Evolutionary conservation across 2,888 invertebrate genomes (phyloP), one percentile per base, ranked within the genome.

Genomic region (Scaptomyza caliginosa): DNA sequence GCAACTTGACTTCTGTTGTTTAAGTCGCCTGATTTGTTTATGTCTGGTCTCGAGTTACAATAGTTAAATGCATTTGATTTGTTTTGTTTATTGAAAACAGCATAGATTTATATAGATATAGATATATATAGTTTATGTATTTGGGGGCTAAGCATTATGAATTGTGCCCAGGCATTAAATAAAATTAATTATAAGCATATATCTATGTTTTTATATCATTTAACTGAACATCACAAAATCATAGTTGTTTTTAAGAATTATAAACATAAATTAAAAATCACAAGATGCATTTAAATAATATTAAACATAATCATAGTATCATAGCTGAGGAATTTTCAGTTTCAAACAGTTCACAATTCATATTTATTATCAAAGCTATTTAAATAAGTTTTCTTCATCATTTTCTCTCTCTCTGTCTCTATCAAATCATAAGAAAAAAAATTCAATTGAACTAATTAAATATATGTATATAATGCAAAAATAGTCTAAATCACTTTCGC

Each of bases 31-130:
- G 34, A 19, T 40, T 48, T 55, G 39, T 55, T 45, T 30, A 45
- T 30, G 17, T 28, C 17, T 19, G 10, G 40, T 0, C n/a, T n/a
- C n/a, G n/a, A n/a, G n/a, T n/a, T n/a, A n/a, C n/a, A 45, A 39
- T 62, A 45, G 26, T 71, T 65, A 48, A 38, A 76, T 82, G 79
- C 83, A 57, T 67, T 82, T 70, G 24, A 38, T 65, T 13, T n/a
- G 21, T 34, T 34, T 34, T 34, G 66, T 52, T 76, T 74, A 71
- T 67, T 77, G 75, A 69, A 78, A 81, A 78, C 65, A 64, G 69
- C 49, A 54, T 51, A 51, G 50, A 38, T 51, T 24, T 32, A n/a
- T 30, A 36, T 26, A 6, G 10, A 28, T 28, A 11, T 28, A 28
- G 28, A 11, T 28, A 28, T 1, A 26, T 2, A 26, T 1, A 2